Evolutionary conservation across 1,140 invertebrate genomes (phyloP).

Genomic region (Augochlora pura): DNA sequence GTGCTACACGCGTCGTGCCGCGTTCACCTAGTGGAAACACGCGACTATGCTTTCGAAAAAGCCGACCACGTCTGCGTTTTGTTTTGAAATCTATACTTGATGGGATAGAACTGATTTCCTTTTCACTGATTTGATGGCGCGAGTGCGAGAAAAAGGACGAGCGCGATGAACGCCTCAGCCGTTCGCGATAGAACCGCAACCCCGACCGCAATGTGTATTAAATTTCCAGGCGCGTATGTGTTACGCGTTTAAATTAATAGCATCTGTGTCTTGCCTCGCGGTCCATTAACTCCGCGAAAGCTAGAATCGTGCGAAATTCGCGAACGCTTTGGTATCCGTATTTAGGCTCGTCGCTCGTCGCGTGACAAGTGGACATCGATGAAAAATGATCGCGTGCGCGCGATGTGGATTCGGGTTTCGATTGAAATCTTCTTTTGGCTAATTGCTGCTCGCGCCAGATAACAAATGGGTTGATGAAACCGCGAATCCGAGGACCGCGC

Average conservation of each 20-base stretch:
- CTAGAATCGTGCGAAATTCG: background rate
- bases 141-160: background rate
- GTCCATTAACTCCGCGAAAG: conserved; percentile 41
- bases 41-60: too few species aligned
- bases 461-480: conserved; percentile 63
- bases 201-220: conserved; percentile 18
- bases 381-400: background rate
- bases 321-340: background rate
- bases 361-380: background rate
- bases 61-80: too few species aligned
- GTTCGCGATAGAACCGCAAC: background rate
- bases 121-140: background rate
- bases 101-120: background rate
- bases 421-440: conserved; percentile 21
- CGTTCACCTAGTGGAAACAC: too few species aligned
- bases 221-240: background rate
- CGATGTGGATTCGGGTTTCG: conserved; percentile 24
- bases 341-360: background rate
- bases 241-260: background rate
- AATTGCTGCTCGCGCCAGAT: conserved; percentile 53
- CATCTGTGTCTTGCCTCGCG: background rate
- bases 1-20: too few species aligned
- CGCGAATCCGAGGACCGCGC: conserved; percentile 25
- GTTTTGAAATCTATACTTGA: background rate
- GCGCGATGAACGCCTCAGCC: background rate